Percentiles rank a stretch among this genome's conserved stretches.
These are phyloP conservation scores for Thaumetopoea pityocampa DNA, from an alignment of 1,140 invertebrate species.

Conservation along the genomic window DNA sequence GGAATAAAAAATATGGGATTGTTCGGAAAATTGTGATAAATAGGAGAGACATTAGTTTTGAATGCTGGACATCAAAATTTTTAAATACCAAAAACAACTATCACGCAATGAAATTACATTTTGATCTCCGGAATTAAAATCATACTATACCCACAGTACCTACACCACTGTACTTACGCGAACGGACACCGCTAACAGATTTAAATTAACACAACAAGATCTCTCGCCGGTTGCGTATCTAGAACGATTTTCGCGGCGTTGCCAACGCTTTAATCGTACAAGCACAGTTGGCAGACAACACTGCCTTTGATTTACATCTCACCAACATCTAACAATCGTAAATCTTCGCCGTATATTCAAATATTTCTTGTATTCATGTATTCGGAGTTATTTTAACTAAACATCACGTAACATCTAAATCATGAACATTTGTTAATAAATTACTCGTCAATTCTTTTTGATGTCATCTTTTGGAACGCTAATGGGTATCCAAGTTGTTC, in stretches of 20 bases:
- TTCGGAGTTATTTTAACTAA: constrained; percentile 13
- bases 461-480: not conserved
- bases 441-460: constrained; percentile 13
- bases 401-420: constrained; percentile 14
- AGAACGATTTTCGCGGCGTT: constrained; percentile 52
- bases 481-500: too few species aligned
- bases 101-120: too few species aligned
- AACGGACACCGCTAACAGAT: constrained; percentile 23
- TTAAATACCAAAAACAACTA: too few species aligned
- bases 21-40: too few species aligned
- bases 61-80: too few species aligned
- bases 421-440: constrained; percentile 9
- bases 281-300: constrained; percentile 52
- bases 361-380: constrained; percentile 16
- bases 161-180: not conserved
- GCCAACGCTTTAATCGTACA: constrained; percentile 57
- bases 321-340: constrained; percentile 57
- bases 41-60: too few species aligned
- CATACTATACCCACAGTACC: too few species aligned
- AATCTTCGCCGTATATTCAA: constrained; percentile 39
- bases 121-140: too few species aligned
- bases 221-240: constrained; percentile 26
- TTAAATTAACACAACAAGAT: constrained; percentile 44
- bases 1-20: too few species aligned
- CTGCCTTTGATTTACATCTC: constrained; percentile 66